Conservation (phyloP, 1,140 invertebrate genomes). For the Solenopsis invicta region DNA sequence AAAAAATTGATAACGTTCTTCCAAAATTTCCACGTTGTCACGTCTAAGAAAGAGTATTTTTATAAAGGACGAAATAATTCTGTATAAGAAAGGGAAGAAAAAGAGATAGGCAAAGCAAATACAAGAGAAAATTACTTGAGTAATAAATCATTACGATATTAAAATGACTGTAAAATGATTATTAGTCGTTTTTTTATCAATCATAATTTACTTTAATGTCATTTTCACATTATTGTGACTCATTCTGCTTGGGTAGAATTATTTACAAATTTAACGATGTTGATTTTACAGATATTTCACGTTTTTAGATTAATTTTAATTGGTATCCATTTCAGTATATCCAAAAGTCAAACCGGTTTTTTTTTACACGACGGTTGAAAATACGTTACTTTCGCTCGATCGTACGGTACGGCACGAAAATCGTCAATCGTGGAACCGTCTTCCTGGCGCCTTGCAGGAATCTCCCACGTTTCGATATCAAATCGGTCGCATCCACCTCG, state of each 20-base stretch:
- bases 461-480: not conserved
- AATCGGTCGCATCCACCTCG: not conserved
- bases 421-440: not conserved
- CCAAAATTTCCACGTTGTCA: not conserved
- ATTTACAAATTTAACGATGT: not conserved
- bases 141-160: not conserved
- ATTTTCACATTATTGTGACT: no score
- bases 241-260: not conserved
- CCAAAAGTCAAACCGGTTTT: conserved; percentile 25
- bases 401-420: conserved; percentile 6
- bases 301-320: conserved; percentile 4
- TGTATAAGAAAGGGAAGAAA: not conserved
- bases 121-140: not conserved
- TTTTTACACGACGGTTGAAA: not conserved
- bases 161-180: no score
- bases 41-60: not conserved
- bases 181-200: no score
- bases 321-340: not conserved
- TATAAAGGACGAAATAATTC: not conserved
- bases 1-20: not conserved
- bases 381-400: conserved; percentile 36
- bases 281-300: no score
- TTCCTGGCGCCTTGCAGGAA: not conserved
- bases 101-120: not conserved
- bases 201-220: no score